Evolutionary conservation across 2,797 vertebrate genomes (phyloP).

Genomic region (Dermochelys coriacea): DNA sequence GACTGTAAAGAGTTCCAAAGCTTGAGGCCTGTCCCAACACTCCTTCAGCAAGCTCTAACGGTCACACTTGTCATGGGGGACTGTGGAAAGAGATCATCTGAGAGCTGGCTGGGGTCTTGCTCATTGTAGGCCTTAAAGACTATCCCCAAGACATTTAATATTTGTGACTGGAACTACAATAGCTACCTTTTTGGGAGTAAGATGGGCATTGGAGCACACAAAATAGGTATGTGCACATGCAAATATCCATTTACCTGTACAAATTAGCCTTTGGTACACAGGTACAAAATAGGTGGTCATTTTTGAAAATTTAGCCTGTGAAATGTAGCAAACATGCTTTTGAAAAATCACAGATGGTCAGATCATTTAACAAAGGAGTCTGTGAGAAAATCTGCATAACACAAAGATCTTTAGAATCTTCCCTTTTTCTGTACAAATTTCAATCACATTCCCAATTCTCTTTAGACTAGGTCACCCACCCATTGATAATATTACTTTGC

Average conservation of each 20-base stretch:
- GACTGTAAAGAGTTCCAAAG: background rate
- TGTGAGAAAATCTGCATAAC: background rate
- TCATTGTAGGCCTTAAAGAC: background rate
- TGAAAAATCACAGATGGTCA: background rate
- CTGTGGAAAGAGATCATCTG: background rate
- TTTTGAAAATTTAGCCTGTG: background rate
- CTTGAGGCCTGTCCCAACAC: background rate
- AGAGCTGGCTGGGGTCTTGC: background rate
- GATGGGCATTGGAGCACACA: background rate
- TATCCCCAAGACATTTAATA: background rate
- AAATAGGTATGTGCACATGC: background rate
- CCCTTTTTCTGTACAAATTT: background rate
- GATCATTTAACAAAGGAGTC: background rate
- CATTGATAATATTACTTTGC: background rate
- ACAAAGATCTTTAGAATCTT: background rate
- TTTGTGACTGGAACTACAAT: background rate
- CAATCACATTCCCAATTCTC: background rate
- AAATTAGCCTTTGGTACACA: background rate
- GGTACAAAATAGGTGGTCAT: background rate
- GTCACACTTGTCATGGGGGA: fast-evolving
- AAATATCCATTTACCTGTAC: background rate
- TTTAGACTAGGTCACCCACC: background rate
- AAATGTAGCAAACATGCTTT: background rate
- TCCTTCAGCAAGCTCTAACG: background rate
- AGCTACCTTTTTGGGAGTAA: background rate